Evolutionary conservation across 2,113 vertebrate species (phyloP).

Genomic region (Leptobrachium leishanense): DNA sequence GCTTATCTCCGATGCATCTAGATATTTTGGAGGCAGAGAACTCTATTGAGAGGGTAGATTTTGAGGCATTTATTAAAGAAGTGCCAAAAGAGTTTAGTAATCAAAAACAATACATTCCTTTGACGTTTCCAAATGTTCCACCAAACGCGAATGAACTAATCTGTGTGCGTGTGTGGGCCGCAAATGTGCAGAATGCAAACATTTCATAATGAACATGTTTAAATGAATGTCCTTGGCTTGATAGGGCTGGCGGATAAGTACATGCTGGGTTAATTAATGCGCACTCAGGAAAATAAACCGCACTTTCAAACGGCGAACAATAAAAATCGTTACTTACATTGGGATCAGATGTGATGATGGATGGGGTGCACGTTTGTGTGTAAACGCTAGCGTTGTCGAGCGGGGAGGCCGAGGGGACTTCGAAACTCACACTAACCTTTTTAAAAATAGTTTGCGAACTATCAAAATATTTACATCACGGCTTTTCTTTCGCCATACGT

Average conservation of each 20-base stretch:
- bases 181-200: constrained; percentile 96
- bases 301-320: constrained; percentile 88
- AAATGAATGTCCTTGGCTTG: constrained; percentile 95
- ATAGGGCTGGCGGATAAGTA: constrained; percentile 88
- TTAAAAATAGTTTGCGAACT: constrained; percentile 1
- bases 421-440: constrained; percentile 11
- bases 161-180: constrained; percentile 97
- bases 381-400: constrained; percentile 58
- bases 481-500: neutral
- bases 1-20: constrained; percentile 54
- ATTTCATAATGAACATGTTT: constrained; percentile 99
- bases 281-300: constrained; percentile 95
- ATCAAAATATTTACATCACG: constrained; percentile 14
- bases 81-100: constrained; percentile 82
- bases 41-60: constrained; percentile 61
- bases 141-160: constrained; percentile 93
- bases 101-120: constrained; percentile 98
- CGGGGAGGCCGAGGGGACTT: constrained; percentile 42
- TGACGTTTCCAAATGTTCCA: constrained; percentile 84
- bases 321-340: constrained; percentile 92
- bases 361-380: constrained; percentile 71
- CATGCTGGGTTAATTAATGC: constrained; percentile 99
- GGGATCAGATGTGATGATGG: constrained; percentile 77
- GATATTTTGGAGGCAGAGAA: constrained; percentile 55
- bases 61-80: constrained; percentile 52